Evolutionary conservation across 1,140 invertebrate species (phyloP), one percentile per base, ranked within the genome.

Genomic region (Cylas formicarius): DNA sequence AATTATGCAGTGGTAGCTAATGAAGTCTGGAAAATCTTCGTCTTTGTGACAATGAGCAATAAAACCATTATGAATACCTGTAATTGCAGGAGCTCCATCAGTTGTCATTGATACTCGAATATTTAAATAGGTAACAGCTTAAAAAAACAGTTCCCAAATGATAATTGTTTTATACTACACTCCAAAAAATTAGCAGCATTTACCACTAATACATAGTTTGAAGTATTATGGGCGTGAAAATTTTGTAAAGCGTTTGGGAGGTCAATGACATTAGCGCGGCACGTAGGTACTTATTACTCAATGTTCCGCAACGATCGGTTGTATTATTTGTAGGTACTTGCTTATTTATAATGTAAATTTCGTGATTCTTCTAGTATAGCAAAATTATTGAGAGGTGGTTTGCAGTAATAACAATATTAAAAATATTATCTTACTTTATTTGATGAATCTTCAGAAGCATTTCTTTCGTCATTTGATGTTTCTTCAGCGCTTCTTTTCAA

Each of bases 1-100:
- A 55, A 60, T 61, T 57, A 62, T 54, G 36, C 53, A 60, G 55
- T 60, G 55, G 50, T 61, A 61, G 44, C 48, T 55, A 43, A 61
- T 49, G 45, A 62, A 60, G 32, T 50, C 49, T 55, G 46, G 56
- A 42, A 52, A 57, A 28, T 57, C 34, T 39, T 56, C 41, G 38
- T 60, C 49, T 47, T 61, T 56, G 20, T 53, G 50, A 44, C 47
- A 53, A 43, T 55, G 41, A 42, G 41, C 38, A 48, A 60, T 53
- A 52, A 48, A 57, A 35, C 55, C 53, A 53, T 59, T 59, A 40
- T 48, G 33, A 44, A 39, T 42, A 53, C 54, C 55, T 48, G 48
- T 55, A 53, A 53, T 59, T 53, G 57, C 53, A 47, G 48, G 37
- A 44, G 53, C 52, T 17, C 57, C 52, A 57, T 59, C 60, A 46